Evolutionary conservation across 2,888 invertebrate genomes (phyloP).

Genomic region (Heliconius ismenius): DNA sequence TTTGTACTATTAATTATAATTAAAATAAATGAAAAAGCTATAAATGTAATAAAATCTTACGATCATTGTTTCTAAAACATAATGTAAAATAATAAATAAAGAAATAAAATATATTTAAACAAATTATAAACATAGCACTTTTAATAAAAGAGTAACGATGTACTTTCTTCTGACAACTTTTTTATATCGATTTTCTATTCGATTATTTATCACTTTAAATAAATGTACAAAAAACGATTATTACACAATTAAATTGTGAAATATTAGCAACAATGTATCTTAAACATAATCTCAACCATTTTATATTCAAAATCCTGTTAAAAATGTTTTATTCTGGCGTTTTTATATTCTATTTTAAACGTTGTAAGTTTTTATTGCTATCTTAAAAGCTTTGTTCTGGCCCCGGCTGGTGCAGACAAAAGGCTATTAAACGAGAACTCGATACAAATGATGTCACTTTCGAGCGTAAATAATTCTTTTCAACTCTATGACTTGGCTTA

Average conservation of each 20-base stretch:
- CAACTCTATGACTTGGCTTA: slow-evolving; percentile 20
- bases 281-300: not conserved
- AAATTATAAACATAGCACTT: not conserved
- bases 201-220: not conserved
- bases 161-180: not conserved
- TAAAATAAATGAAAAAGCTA: not conserved
- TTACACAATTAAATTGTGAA: not conserved
- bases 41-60: not conserved
- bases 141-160: not conserved
- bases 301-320: slow-evolving; percentile 6
- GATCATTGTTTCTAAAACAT: not conserved
- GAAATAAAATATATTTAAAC: not conserved
- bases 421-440: slow-evolving; percentile 33
- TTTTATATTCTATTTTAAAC: slow-evolving; percentile 23
- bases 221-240: not conserved
- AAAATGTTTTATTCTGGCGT: slow-evolving; percentile 12
- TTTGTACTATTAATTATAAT: not conserved
- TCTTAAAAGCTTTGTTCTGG: slow-evolving; percentile 33
- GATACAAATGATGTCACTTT: slow-evolving; percentile 31
- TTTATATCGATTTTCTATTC: not conserved
- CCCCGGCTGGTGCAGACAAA: slow-evolving; percentile 28
- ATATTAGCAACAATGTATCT: not conserved
- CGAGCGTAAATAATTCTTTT: slow-evolving; percentile 24
- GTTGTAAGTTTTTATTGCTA: slow-evolving; percentile 34
- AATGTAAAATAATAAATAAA: not conserved